Evolutionary conservation across 2,797 vertebrate species (phyloP), one percentile per base, ranked within the genome.

Genomic region (Mormyrus proboscirostris): DNA sequence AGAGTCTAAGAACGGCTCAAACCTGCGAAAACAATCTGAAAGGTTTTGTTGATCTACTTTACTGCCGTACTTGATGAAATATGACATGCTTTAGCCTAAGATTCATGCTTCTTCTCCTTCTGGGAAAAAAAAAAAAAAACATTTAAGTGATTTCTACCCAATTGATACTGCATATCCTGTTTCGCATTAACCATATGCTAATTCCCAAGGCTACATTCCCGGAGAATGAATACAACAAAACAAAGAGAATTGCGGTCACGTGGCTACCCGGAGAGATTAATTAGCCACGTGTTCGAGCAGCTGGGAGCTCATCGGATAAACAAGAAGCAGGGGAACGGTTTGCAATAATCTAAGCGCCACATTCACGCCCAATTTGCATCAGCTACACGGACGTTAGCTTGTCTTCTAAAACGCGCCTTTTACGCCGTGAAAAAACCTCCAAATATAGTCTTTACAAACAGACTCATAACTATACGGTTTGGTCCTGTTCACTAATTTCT

Each of bases 261-360:
- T 38, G 22, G 12, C 33, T 53, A 19, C 29, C 89, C 89, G 79
- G 38, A 33, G 89, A 88, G 89, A 82, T 88, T 88, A 88, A 82
- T 88, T 89, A 89, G 51, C 22, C 53, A 22, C 82, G 33, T 50
- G 25, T 3, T 6, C 16, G 22, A 82, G 49, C 69, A 88, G 84
- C 86, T 89, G 89, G 41, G 47, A 79, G 50, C 65, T 89, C 33
- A 49, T 55, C 9, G 19, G 25, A 51, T 69, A 89, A 89, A 89
- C 88, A 89, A 65, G 62, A 25, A 59, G 22, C 59, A 51, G 22
- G 88, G 25, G 79, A 6, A 44, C 33, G 6, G 33, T 73, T 33
- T 79, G 16, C 7, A 6, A 62, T 62, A n/a, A 41, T 41, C 6
- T 14, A 59, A 33, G 38, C 14, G 29, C 65, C 22, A 0, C 4